Evolutionary conservation across 2,797 vertebrate genomes (phyloP).

Genomic region (Alfaro cultratus): DNA sequence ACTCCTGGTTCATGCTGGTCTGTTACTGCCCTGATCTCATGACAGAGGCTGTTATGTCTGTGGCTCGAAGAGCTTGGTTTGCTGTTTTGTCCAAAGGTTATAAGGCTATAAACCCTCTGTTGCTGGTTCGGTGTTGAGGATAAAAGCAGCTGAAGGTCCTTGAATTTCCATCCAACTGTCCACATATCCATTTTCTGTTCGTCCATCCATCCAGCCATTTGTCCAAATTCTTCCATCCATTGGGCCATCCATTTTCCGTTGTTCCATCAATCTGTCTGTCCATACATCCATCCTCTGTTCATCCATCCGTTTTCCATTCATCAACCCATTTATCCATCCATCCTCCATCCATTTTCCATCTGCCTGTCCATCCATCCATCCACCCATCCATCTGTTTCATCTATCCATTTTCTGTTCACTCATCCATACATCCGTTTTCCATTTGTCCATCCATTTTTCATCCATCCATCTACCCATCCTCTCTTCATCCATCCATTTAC

Average conservation of each 20-base stretch:
- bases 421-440: too few species aligned
- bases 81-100: constrained; percentile 54
- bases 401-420: not conserved
- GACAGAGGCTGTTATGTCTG: constrained; percentile 53
- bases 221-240: too few species aligned
- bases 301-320: not conserved
- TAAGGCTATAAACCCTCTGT: constrained; percentile 53
- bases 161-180: constrained; percentile 17
- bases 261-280: too few species aligned
- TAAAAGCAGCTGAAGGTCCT: constrained; percentile 51
- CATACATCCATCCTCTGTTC: too few species aligned
- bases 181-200: not conserved
- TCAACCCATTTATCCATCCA: too few species aligned
- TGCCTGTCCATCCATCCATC: too few species aligned
- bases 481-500: too few species aligned
- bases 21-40: constrained; percentile 32
- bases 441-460: too few species aligned
- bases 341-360: not conserved
- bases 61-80: constrained; percentile 71
- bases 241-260: too few species aligned
- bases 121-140: constrained; percentile 46
- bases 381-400: too few species aligned
- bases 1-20: not conserved
- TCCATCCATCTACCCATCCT: not conserved
- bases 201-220: not conserved